Base-by-base conservation (phyloP, 1,140 invertebrate species). In the Chironomus striatipennis region DNA sequence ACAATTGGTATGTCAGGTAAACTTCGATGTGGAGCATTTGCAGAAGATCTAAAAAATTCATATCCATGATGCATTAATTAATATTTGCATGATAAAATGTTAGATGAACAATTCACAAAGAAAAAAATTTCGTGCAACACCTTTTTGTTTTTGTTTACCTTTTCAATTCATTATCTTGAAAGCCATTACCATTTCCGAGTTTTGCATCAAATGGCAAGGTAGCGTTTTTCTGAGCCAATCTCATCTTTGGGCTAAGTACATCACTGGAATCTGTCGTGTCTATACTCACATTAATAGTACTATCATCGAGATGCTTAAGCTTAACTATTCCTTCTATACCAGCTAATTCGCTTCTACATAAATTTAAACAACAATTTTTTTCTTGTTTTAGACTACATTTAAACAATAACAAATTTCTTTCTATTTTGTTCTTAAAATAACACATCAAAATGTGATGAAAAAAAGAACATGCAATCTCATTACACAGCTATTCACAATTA, bases 1-100 rank as follows among this genome's bases (percentile, higher is more conserved):
- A 77, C 78, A 72, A 86, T 84, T 73, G 88, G 88, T 77, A 90
- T 89, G 77, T 89, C 88, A 21, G 88, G 88, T 74, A 90, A 83
- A 81, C 88, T 89, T 79, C 88, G 83, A 77, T 89, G 86, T 10
- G 87, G 86, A 8, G 79, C 80, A 18, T 78, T 81, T 74, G 81
- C 82, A 70, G 2, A 67, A 76, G 64, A 64, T 67, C 17, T 47
- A 73, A 43, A 70, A 34, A 20, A n/a, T n/a, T 34, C 57, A 20
- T 34, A 34, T 15, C 42, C 57, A 75, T 17, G 17, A 65, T 10
- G 43, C 7, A 21, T 74, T 57, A 64, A 10, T 17, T 74, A 76
- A 78, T 34, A 34, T 34, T 34, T 34, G 24, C 24, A 34, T 42
- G 57, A 76, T 64, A 74, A 7, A 75, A 76, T 65, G 2, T 4